Evolutionary conservation across 2,113 vertebrate genomes (phyloP), one percentile per base, ranked within the genome.

Genomic region (Oncorhynchus masou): DNA sequence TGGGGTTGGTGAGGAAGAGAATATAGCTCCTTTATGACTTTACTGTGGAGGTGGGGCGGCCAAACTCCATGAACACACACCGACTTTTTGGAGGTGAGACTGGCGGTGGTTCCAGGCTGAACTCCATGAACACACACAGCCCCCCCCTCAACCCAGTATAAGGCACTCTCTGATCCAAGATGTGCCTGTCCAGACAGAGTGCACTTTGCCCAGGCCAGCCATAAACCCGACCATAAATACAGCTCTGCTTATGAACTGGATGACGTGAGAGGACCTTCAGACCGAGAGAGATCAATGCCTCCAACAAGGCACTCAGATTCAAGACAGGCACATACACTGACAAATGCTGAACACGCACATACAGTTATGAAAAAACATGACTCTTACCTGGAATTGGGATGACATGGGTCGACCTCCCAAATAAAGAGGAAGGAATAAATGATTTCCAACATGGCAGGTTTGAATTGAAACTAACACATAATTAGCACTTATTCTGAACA

Each of bases 191-290:
- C 86, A 88, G 85, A 84, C 83, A 85, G 65, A 22, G 67, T 84
- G 91, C 82, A 91, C 93, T 93, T 93, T 94, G 93, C 83, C 84
- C 91, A 48, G 83, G 69, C 49, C 4, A 34, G 79, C 82, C 86
- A 90, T 94, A 91, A 92, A 92, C 76, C 3, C 74, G 72, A 89
- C 88, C 87, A 92, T 94, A 93, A 93, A 92, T 89, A 75, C 74
- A 84, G 77, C 19, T 68, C 60, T 81, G 81, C 79, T 77, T 81
- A 82, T 89, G 84, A 88, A 88, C 85, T 75, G 80, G 29, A 74
- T 83, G 88, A 90, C 88, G 86, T 86, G 88, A 59, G 65, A 84
- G 80, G 86, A 92, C 91, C 87, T 93, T 92, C 86, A 92, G 89
- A 85, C 91, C 22, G 68, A 45, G 31, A 31, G 70, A 39, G 20